phyloP scores from a whole-genome alignment of 2,113 vertebrate genomes.

The Cyprinodon tularosa region DNA sequence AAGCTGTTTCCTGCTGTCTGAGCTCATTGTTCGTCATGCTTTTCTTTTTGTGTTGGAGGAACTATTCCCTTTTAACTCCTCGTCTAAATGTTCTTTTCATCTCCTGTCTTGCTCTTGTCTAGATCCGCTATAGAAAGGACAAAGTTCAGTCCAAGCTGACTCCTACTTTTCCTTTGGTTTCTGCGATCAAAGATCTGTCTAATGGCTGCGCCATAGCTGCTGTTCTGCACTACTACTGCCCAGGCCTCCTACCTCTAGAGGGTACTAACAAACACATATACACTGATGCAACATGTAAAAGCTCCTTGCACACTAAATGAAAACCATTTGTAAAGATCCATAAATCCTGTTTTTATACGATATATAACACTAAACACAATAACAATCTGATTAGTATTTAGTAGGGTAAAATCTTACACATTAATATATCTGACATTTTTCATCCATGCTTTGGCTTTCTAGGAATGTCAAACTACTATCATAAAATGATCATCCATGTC shows the following conservation, averaged over 20 bases:
- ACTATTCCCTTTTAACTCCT: slow-evolving; percentile 3
- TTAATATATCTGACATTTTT: no score
- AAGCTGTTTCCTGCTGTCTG: background rate
- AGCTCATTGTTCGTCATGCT: background rate
- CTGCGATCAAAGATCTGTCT: slow-evolving; percentile 87
- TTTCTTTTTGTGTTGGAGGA: slow-evolving; percentile 5
- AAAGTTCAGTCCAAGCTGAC: slow-evolving; percentile 86
- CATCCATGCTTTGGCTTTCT: no score
- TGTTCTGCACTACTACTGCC: slow-evolving; percentile 88
- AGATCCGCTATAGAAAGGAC: slow-evolving; percentile 94
- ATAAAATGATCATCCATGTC: background rate
- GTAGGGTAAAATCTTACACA: no score
- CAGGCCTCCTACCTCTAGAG: slow-evolving; percentile 84
- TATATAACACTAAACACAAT: background rate
- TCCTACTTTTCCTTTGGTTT: slow-evolving; percentile 86
- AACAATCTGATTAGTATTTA: no score
- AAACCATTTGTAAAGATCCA: no score
- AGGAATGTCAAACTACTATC: no score
- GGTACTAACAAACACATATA: slow-evolving; percentile 72
- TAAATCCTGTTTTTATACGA: background rate
- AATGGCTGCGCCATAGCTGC: slow-evolving; percentile 88
- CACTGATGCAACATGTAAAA: background rate
- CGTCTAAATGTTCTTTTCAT: slow-evolving; percentile 22
- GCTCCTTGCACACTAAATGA: no score
- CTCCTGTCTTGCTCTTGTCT: slow-evolving; percentile 16